These are phyloP conservation scores for Rotaria magnacalcarata DNA, from an alignment of 2,888 invertebrate genomes.

Conservation along the genomic window DNA sequence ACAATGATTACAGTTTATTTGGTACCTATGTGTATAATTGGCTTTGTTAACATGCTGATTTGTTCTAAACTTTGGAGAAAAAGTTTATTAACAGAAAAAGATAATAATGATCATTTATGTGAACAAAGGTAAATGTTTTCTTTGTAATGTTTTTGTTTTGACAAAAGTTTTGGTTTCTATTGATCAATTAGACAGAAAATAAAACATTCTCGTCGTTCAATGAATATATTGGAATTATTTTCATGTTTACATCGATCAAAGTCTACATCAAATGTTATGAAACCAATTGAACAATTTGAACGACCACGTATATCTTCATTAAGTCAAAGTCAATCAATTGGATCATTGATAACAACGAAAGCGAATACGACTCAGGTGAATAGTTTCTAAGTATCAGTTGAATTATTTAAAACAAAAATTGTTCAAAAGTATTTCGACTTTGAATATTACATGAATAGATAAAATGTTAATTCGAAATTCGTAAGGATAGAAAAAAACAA, in stretches of 20 bases:
- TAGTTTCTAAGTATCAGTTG: background rate
- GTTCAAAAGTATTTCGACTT: too few species aligned
- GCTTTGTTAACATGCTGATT: conserved; percentile 12
- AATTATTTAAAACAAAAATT: too few species aligned
- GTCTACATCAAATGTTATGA: background rate
- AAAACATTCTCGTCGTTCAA: background rate
- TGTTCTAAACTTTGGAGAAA: conserved; percentile 12
- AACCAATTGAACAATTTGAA: background rate
- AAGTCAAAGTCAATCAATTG: background rate
- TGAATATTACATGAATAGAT: too few species aligned
- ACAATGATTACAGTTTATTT: conserved; percentile 19
- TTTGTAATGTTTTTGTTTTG: background rate
- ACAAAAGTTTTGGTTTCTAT: background rate
- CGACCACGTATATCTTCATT: background rate
- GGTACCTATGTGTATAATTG: background rate
- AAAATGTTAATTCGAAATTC: too few species aligned
- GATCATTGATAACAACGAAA: background rate
- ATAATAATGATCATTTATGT: background rate
- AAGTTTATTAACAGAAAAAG: conserved; percentile 26
- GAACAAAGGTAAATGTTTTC: background rate
- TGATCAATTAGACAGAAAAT: background rate
- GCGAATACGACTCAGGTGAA: background rate
- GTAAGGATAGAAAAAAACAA: too few species aligned
- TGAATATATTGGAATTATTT: background rate
- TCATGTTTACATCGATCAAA: background rate